These are phyloP conservation scores for Dolichallabes microphthalmus DNA, from an alignment of 2,113 vertebrate species.

Conservation along the genomic window DNA sequence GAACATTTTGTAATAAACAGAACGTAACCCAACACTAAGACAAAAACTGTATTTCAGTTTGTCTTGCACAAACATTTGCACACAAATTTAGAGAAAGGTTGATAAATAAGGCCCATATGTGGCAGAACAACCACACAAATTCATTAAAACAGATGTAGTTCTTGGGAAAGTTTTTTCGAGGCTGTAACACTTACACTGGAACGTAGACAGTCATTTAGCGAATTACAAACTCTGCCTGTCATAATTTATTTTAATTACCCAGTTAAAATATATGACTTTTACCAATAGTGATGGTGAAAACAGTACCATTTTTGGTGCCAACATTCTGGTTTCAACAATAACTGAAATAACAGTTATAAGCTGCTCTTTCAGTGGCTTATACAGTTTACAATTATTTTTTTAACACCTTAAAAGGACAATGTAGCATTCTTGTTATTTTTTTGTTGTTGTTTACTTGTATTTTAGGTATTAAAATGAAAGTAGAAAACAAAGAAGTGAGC, in stretches of 20 bases:
- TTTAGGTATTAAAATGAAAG: conserved; percentile 66
- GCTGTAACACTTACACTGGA: too few species aligned
- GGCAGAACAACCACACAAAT: too few species aligned
- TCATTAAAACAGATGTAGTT: neutral
- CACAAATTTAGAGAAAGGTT: neutral
- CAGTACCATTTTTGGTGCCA: neutral
- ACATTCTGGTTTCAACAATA: neutral
- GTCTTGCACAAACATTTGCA: neutral
- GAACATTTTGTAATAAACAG: too few species aligned
- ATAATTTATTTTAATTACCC: neutral
- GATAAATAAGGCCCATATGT: neutral
- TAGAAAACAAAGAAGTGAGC: conserved; percentile 54
- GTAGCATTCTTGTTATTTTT: neutral
- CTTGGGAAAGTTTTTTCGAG: neutral
- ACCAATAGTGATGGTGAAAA: neutral
- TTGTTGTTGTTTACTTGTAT: neutral
- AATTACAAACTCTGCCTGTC: neutral
- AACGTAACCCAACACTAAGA: too few species aligned
- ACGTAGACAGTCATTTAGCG: neutral
- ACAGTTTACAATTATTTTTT: neutral
- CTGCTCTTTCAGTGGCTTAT: neutral
- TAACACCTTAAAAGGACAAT: neutral
- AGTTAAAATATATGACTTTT: neutral
- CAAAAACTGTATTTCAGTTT: neutral
- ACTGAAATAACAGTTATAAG: neutral